These are phyloP conservation scores for Boulengeromyrus knoepffleri DNA, from an alignment of 2,113 vertebrate species.

Conservation along the genomic window DNA sequence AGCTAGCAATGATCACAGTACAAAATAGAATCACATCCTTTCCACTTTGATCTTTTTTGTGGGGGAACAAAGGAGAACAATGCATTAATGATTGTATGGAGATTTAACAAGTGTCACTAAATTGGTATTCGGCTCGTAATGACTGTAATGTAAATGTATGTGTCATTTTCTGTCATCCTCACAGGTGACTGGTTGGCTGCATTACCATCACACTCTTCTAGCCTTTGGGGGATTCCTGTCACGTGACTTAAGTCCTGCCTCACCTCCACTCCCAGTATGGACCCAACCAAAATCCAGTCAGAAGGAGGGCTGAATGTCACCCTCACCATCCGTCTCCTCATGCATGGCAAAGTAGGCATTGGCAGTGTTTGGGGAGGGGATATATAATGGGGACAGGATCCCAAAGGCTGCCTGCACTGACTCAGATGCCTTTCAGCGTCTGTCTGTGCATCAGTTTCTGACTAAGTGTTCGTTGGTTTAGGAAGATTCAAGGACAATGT, in stretches of 20 bases:
- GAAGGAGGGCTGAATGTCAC: slow-evolving; percentile 96
- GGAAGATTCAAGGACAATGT: slow-evolving; percentile 21
- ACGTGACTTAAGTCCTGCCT: slow-evolving; percentile 39
- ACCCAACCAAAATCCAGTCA: slow-evolving; percentile 84
- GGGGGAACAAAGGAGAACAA: background rate
- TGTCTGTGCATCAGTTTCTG: slow-evolving; percentile 18
- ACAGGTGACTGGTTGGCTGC: slow-evolving; percentile 71
- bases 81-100: background rate
- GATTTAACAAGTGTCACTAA: background rate
- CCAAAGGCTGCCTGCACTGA: background rate
- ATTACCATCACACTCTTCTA: slow-evolving; percentile 57
- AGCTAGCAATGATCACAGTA: background rate
- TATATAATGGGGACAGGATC: background rate
- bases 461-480: slow-evolving; percentile 21
- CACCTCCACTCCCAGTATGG: slow-evolving; percentile 71
- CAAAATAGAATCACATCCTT: background rate
- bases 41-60: background rate
- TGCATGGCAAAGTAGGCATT: slow-evolving; percentile 92
- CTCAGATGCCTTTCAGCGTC: slow-evolving; percentile 22
- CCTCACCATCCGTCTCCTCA: slow-evolving; percentile 93
- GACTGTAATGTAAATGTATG: background rate
- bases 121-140: background rate
- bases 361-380: background rate
- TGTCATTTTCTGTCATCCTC: background rate
- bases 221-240: slow-evolving; percentile 47